Percentiles rank a stretch among this genome's conserved stretches.
phyloP scores from a whole-genome alignment of 2,797 vertebrate species.

The Notoglanidium macrostoma region DNA sequence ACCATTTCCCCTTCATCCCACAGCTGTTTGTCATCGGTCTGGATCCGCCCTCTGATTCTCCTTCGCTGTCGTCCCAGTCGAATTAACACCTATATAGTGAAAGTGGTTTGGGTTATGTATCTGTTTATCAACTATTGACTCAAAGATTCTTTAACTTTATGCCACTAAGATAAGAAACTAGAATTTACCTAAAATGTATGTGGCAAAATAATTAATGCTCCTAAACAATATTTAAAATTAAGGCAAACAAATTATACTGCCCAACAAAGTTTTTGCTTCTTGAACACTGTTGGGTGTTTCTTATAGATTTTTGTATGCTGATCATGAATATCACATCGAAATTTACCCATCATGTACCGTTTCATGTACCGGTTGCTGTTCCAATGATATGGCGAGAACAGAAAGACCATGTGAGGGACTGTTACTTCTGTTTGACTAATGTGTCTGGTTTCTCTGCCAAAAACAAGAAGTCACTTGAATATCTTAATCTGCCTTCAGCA shows the following conservation, averaged over 20 bases:
- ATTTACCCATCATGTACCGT: too few relatives aligned
- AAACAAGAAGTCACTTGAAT: too few relatives aligned
- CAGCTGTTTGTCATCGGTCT: constrained; percentile 87
- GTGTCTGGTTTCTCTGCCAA: too few relatives aligned
- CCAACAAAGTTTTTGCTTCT: too few relatives aligned
- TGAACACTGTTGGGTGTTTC: too few relatives aligned
- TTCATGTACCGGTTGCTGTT: too few relatives aligned
- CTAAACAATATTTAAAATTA: background rate
- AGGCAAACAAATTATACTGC: background rate
- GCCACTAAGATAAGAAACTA: background rate
- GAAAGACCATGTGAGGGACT: too few relatives aligned
- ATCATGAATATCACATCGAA: too few relatives aligned
- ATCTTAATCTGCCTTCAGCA: too few relatives aligned
- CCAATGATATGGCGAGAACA: too few relatives aligned
- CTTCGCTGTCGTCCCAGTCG: constrained; percentile 89
- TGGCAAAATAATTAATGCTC: background rate
- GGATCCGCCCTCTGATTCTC: constrained; percentile 89
- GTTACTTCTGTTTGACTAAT: too few relatives aligned
- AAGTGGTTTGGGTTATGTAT: background rate
- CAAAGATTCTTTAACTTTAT: background rate
- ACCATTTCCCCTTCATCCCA: constrained; percentile 93
- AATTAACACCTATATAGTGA: constrained; percentile 80
- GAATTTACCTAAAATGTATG: background rate
- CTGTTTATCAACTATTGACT: background rate
- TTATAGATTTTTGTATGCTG: too few relatives aligned